Base-by-base conservation (phyloP, 2,888 invertebrate genomes). In the Microctonus aethiopoides region DNA sequence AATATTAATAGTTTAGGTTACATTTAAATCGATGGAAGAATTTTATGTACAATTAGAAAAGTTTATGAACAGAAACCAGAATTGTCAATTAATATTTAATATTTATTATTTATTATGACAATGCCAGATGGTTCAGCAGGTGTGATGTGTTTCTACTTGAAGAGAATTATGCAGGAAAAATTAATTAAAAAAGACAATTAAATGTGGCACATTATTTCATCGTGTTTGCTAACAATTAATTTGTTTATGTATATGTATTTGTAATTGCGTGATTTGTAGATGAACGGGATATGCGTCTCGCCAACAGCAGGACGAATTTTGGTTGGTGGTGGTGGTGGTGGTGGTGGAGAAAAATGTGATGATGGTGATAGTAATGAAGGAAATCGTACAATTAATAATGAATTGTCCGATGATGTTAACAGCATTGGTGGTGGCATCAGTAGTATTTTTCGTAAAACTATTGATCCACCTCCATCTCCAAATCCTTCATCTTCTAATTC, bases 211-310 rank as follows among this genome's bases (percentile, higher is more conserved):
- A 68, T 54, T 54, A 34, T 62, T 20, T 32, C n/a, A n/a, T n/a
- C n/a, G 16, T 62, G 56, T 59, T 26, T 62, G 62, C 56, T 62
- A 71, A 72, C 69, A 67, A 69, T 76, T 64, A 75, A 78, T 79
- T 78, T 78, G 24, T 20, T 46, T 16, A 54, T 54, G 54, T 24
- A 26, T 24, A 24, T 57, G 34, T 29, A 57, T 57, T 57, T 29
- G n/a, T n/a, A 29, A 34, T 29, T 29, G 74, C 74, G 76, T 83
- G 77, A 86, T 87, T 85, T 89, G 87, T 91, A 93, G 93, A 92
- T 93, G 89, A 93, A 93, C 89, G 93, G 92, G 87, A 91, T 92
- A 88, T 92, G 92, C 89, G 89, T 91, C 85, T 91, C 91, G 83
- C 90, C 91, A 78, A 89, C 91, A 77, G 87, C 89, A 81, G 87